Evolutionary conservation across 2,888 invertebrate genomes (phyloP).

Genomic region (Dolichomitus sp.): DNA sequence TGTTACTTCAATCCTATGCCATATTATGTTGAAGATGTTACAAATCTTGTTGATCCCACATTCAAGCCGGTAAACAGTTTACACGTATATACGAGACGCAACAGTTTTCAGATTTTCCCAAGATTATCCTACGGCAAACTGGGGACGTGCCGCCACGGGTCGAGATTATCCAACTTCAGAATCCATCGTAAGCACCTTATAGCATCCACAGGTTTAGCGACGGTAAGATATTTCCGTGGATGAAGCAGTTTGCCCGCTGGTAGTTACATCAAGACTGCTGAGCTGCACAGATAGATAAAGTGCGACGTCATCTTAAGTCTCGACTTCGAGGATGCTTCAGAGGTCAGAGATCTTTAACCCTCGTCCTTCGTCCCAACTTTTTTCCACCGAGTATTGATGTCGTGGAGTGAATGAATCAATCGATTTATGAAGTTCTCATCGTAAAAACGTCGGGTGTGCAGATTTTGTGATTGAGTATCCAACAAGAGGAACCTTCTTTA

Average conservation of each 20-base stretch:
- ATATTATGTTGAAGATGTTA: background rate
- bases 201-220: background rate
- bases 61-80: background rate
- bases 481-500: background rate
- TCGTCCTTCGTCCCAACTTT: background rate
- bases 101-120: constrained; percentile 15
- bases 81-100: background rate
- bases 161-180: background rate
- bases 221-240: constrained; percentile 1
- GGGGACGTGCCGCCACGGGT: background rate
- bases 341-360: constrained; percentile 10
- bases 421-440: constrained; percentile 9
- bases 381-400: background rate
- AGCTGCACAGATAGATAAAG: background rate
- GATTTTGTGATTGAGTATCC: background rate
- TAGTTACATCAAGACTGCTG: constrained; percentile 22
- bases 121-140: constrained; percentile 19
- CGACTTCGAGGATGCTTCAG: background rate
- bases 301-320: background rate
- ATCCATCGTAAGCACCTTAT: background rate
- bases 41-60: background rate
- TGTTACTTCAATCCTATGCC: background rate
- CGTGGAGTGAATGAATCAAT: constrained; percentile 7
- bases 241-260: background rate
- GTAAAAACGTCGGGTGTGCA: background rate